Percentiles rank a stretch among this genome's conserved stretches.
These are phyloP conservation scores for Trilocha varians DNA, from an alignment of 2,888 invertebrate species.

Conservation along the genomic window DNA sequence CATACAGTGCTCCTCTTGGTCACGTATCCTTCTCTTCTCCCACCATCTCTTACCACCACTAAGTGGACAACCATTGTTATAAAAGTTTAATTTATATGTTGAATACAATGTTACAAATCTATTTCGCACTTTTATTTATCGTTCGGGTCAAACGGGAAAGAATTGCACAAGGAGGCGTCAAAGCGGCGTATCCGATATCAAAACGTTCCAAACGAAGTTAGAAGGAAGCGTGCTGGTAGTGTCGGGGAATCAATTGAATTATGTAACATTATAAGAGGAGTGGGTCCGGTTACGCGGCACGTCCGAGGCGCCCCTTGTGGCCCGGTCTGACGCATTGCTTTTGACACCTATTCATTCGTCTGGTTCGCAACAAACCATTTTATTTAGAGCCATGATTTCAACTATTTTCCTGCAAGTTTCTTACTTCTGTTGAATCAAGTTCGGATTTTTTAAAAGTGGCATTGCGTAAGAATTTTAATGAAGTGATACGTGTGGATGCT, in stretches of 20 bases:
- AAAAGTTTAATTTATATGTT: slow-evolving; percentile 46
- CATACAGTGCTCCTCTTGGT: slow-evolving; percentile 28
- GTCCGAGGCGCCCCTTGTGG: slow-evolving; percentile 42
- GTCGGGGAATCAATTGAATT: slow-evolving; percentile 72
- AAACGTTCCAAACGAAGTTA: slow-evolving; percentile 71
- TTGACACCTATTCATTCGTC: slow-evolving; percentile 64
- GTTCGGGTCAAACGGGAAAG: slow-evolving; percentile 35
- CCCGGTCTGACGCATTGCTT: slow-evolving; percentile 55
- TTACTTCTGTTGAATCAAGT: background rate
- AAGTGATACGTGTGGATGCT: slow-evolving; percentile 34
- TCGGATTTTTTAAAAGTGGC: slow-evolving; percentile 5
- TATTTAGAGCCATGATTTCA: background rate
- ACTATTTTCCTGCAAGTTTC: background rate
- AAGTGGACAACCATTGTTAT: slow-evolving; percentile 26
- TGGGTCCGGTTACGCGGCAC: slow-evolving; percentile 63
- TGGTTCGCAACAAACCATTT: slow-evolving; percentile 4
- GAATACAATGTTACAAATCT: slow-evolving; percentile 34
- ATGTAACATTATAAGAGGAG: slow-evolving; percentile 66
- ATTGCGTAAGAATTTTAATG: slow-evolving; percentile 20
- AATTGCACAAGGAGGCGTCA: slow-evolving; percentile 59
- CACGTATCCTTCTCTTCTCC: slow-evolving; percentile 52
- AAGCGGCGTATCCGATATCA: slow-evolving; percentile 70
- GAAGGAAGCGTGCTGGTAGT: slow-evolving; percentile 66
- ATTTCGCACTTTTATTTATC: slow-evolving; percentile 35
- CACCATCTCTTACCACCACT: slow-evolving; percentile 55